Percentiles rank a stretch among this genome's conserved stretches.
Evolutionary conservation across 2,888 invertebrate species (phyloP).

Genomic region (Mylabris sibirica): DNA sequence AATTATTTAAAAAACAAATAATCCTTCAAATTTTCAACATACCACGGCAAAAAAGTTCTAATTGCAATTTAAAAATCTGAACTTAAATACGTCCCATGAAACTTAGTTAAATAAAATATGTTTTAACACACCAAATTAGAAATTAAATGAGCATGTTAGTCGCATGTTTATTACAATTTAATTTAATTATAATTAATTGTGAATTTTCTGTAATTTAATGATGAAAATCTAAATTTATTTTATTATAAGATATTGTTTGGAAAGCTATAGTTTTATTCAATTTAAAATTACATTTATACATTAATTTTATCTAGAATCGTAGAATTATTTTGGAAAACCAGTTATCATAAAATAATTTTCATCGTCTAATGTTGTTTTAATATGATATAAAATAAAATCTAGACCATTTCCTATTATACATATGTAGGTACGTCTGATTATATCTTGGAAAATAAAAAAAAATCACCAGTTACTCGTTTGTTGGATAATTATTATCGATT

Average conservation of each 20-base stretch:
- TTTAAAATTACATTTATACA: not conserved
- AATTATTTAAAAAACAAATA: not conserved
- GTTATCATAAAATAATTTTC: not conserved
- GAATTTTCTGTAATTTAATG: not conserved
- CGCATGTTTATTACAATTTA: not conserved
- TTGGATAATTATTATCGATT: slow-evolving; percentile 3
- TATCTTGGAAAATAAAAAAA: not conserved
- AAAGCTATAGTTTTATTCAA: not conserved
- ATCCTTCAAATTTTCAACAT: not conserved
- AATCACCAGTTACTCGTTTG: not conserved
- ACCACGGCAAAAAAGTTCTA: not conserved
- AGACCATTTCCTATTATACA: too few relatives aligned
- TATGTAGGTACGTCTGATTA: not conserved
- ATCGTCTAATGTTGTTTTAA: slow-evolving; percentile 2
- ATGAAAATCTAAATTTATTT: not conserved
- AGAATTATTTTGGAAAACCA: not conserved
- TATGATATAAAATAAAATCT: not conserved
- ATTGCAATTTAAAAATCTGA: slow-evolving; percentile 1
- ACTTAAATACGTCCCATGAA: not conserved
- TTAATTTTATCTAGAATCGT: not conserved
- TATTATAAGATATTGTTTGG: not conserved
- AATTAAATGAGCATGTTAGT: not conserved
- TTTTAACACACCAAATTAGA: not conserved
- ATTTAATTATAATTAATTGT: not conserved
- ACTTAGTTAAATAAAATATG: not conserved